Evolutionary conservation across 2,797 vertebrate species (phyloP).

Genomic region (Coranthus polyacanthus): DNA sequence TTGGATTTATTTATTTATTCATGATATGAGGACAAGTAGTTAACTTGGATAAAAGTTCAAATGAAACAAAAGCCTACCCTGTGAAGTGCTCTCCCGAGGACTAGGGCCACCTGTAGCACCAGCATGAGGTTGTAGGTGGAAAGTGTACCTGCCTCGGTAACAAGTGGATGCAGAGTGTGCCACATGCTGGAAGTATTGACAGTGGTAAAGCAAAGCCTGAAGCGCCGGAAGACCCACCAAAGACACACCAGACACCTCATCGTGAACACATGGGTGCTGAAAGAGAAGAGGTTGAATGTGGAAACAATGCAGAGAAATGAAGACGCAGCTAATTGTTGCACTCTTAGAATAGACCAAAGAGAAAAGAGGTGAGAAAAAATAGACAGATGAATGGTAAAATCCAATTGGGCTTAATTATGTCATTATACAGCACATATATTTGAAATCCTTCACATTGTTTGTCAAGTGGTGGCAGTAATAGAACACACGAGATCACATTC

Average conservation of each 20-base stretch:
- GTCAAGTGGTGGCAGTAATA: background rate
- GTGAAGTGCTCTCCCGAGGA: slow-evolving; percentile 37
- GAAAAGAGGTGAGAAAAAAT: background rate
- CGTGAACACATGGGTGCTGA: slow-evolving; percentile 93
- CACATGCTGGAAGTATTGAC: slow-evolving; percentile 92
- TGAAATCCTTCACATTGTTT: background rate
- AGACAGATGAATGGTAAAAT: slow-evolving; percentile 4
- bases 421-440: too few relatives aligned
- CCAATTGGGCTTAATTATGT: background rate
- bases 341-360: background rate
- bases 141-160: slow-evolving; percentile 87
- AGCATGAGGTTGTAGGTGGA: slow-evolving; percentile 72
- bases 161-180: slow-evolving; percentile 86
- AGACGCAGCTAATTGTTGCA: background rate
- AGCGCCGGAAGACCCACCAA: slow-evolving; percentile 92
- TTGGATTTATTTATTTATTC: background rate
- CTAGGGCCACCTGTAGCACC: slow-evolving; percentile 10
- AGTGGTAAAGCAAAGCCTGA: slow-evolving; percentile 91
- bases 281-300: background rate
- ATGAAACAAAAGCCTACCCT: slow-evolving; percentile 45
- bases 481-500: slow-evolving; percentile 8
- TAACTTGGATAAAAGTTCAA: background rate
- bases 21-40: background rate
- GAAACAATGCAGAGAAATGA: background rate
- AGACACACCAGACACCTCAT: slow-evolving; percentile 91